Conservation (phyloP, 2,888 invertebrate species). For the Ichneumon xanthorius region DNA sequence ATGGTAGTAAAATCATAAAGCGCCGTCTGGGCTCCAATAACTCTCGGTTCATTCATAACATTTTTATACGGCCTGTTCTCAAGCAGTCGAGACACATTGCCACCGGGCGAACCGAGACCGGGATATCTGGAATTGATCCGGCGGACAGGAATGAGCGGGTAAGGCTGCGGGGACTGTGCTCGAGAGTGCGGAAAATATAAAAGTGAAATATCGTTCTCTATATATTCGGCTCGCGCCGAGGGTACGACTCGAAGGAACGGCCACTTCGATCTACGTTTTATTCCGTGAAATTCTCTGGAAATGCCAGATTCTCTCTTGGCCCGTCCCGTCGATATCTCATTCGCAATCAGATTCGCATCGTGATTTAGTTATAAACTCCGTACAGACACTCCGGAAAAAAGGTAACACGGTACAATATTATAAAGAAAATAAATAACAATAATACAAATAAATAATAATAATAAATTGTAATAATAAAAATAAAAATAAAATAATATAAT, state of each 20-base stretch:
- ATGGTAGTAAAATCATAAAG: constrained; percentile 1
- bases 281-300: constrained; percentile 13
- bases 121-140: constrained; percentile 65
- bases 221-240: constrained; percentile 48
- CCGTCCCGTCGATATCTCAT: constrained; percentile 39
- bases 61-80: constrained; percentile 12
- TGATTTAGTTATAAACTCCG: neutral
- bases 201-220: constrained; percentile 65
- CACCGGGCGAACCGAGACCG: constrained; percentile 17
- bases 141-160: constrained; percentile 29
- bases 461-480: neutral
- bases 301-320: neutral
- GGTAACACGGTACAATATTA: neutral
- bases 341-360: constrained; percentile 49
- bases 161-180: constrained; percentile 6
- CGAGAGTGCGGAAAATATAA: constrained; percentile 64
- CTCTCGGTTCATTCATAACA: neutral
- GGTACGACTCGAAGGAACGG: constrained; percentile 3
- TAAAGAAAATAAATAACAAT: neutral
- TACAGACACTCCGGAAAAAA: neutral
- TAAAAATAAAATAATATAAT: neutral
- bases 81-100: constrained; percentile 42
- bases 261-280: constrained; percentile 37
- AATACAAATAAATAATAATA: neutral
- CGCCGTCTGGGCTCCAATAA: neutral